Percentiles rank a stretch among this genome's conserved stretches.
phyloP scores from a whole-genome alignment of 2,113 vertebrate genomes.

The Tricholaema leucomelas region DNA sequence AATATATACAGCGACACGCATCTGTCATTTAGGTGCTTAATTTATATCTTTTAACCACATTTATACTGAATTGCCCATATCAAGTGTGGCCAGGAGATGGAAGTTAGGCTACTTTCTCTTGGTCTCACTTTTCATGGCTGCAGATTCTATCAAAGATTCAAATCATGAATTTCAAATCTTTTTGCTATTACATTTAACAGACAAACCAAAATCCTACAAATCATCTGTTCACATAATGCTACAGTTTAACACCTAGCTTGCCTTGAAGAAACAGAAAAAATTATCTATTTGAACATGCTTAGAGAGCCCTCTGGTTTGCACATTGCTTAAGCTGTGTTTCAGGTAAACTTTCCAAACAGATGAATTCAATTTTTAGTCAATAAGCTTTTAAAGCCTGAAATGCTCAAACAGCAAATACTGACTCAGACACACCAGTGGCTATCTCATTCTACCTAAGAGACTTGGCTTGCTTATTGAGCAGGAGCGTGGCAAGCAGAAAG shows the following conservation, averaged over 20 bases:
- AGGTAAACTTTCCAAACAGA: background rate
- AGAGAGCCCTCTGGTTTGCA: background rate
- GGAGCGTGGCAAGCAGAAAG: background rate
- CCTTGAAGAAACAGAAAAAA: background rate
- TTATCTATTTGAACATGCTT: background rate
- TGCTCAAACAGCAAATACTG: background rate
- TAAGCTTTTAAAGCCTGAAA: background rate
- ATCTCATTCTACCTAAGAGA: background rate
- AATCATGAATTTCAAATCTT: background rate
- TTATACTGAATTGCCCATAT: background rate
- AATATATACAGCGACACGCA: too few species aligned
- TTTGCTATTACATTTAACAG: background rate
- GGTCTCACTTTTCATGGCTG: background rate
- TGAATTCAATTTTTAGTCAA: background rate
- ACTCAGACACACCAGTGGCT: background rate
- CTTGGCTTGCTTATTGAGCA: slow-evolving; percentile 2
- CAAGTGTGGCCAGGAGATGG: background rate
- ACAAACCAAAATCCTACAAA: background rate
- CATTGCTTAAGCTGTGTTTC: background rate
- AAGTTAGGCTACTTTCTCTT: background rate
- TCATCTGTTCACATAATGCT: background rate
- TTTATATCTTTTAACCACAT: background rate
- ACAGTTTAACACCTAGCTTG: background rate
- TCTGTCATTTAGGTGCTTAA: background rate
- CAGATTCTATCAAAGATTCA: background rate